These are phyloP conservation scores for Nemopilema nomurai DNA, from an alignment of 30 jellyfish, hydroid and myxozoan species.

Conservation along the genomic window DNA sequence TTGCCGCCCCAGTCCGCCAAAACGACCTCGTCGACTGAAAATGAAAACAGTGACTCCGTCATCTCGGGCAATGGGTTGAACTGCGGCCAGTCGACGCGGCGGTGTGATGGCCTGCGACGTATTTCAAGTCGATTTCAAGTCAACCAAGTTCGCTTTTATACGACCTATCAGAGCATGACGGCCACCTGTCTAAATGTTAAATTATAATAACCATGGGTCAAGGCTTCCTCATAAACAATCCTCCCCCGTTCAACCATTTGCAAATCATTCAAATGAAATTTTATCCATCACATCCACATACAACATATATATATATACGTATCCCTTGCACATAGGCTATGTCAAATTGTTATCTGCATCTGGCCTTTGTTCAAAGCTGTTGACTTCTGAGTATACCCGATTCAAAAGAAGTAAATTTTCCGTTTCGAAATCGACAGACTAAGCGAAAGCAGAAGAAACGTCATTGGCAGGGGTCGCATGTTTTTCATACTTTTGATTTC, in stretches of 20 bases:
- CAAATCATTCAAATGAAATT: too few species aligned
- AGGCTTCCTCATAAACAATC: constrained; percentile 24
- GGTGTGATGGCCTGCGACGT: background rate
- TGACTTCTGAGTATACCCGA: too few species aligned
- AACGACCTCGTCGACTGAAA: constrained; percentile 70
- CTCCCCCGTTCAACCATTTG: background rate
- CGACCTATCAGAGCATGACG: background rate
- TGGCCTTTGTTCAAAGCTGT: too few species aligned
- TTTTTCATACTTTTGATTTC: too few species aligned
- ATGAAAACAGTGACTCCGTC: constrained; percentile 31
- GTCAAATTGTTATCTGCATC: too few species aligned
- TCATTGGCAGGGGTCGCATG: too few species aligned
- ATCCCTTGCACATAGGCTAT: too few species aligned
- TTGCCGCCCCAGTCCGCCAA: constrained; percentile 82
- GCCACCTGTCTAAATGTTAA: constrained; percentile 8
- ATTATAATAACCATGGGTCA: constrained; percentile 19
- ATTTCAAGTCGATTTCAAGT: background rate
- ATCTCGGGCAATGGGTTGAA: background rate
- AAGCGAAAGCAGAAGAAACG: too few species aligned
- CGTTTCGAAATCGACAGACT: too few species aligned
- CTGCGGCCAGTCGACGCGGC: background rate
- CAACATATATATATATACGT: too few species aligned
- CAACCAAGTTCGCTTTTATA: background rate
- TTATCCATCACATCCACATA: too few species aligned
- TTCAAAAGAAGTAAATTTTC: too few species aligned